Evolutionary conservation across 2,888 invertebrate species (phyloP).

Genomic region (Hipparchia semele): DNA sequence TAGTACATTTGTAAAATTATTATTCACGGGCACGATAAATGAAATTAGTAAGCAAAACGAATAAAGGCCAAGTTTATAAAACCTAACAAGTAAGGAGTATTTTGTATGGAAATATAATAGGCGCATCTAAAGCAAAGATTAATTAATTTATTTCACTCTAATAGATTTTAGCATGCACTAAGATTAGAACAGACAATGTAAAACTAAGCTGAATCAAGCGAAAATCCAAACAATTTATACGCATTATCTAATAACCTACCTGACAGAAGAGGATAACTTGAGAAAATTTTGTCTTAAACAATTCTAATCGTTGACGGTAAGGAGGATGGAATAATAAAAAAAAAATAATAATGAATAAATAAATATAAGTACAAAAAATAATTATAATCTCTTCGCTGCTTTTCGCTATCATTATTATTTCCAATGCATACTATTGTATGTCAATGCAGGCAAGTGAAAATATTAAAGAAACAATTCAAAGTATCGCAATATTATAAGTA

Average conservation of each 20-base stretch:
- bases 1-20: slow-evolving; percentile 11
- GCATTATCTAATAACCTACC: slow-evolving; percentile 26
- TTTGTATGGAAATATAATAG: slow-evolving; percentile 16
- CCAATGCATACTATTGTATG: too few species aligned
- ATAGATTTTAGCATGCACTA: slow-evolving; percentile 30
- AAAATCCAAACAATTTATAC: slow-evolving; percentile 27
- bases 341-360: background rate
- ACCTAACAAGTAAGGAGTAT: slow-evolving; percentile 27
- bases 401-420: background rate
- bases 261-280: slow-evolving; percentile 15
- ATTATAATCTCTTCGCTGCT: background rate
- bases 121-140: background rate
- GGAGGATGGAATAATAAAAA: background rate
- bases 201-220: slow-evolving; percentile 23
- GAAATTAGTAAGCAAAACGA: slow-evolving; percentile 43
- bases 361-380: background rate
- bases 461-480: too few species aligned
- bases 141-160: slow-evolving; percentile 9
- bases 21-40: slow-evolving; percentile 35
- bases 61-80: slow-evolving; percentile 49
- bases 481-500: background rate
- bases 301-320: background rate
- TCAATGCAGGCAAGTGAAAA: too few species aligned
- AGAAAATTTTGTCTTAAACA: background rate
- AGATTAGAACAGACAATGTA: slow-evolving; percentile 22